phyloP scores from a whole-genome alignment of 1,140 invertebrate species.

The Coptotermes formosanus region DNA sequence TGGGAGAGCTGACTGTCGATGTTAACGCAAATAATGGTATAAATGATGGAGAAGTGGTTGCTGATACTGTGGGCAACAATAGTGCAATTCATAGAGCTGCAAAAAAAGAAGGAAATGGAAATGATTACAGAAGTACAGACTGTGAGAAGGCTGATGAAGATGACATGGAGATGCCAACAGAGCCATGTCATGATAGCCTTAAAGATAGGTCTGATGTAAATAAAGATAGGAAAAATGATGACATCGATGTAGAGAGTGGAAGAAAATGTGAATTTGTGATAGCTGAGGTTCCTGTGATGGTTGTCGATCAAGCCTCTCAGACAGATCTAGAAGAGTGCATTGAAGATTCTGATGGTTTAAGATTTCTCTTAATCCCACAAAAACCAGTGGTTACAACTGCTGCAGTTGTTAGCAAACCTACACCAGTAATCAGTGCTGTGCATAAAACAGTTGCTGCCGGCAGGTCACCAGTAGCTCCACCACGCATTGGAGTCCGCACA shows the following conservation, averaged over 20 bases:
- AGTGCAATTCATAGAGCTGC: background rate
- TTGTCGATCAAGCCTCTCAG: conserved; percentile 34
- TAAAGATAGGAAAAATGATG: background rate
- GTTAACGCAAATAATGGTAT: background rate
- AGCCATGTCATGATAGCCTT: background rate
- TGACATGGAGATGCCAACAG: background rate
- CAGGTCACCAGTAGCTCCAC: conserved; percentile 2
- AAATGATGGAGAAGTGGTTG: background rate
- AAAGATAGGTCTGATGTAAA: background rate
- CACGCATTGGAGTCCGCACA: background rate
- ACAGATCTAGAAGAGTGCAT: conserved; percentile 34
- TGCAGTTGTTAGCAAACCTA: background rate
- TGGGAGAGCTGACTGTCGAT: background rate
- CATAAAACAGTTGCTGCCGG: background rate
- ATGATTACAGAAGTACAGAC: background rate
- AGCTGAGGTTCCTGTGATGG: background rate
- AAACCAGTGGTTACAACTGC: background rate
- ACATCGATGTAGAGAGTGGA: background rate
- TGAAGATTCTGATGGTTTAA: conserved; percentile 31
- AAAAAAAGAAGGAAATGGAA: background rate
- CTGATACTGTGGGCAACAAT: background rate
- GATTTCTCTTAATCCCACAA: conserved; percentile 27
- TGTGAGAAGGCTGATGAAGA: background rate
- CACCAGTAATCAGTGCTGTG: background rate
- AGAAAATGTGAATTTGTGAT: background rate